Percentiles rank a stretch among this genome's conserved stretches.
Conservation (phyloP, 1,140 invertebrate species). For the Acyrthosiphon pisum region DNA sequence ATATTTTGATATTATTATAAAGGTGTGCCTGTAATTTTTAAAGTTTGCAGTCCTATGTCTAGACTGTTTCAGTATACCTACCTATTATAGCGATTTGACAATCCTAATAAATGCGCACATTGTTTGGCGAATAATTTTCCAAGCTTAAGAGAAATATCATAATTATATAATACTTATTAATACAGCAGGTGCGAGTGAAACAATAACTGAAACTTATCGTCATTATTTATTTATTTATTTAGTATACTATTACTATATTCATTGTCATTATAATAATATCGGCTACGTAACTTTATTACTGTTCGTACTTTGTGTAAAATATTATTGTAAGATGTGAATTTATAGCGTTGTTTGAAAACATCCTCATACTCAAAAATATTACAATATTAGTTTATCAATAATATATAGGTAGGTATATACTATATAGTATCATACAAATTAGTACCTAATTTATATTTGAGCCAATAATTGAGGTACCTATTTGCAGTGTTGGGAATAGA, state of each 20-base stretch:
- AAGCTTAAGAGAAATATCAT: neutral
- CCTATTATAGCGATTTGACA: neutral
- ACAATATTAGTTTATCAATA: neutral
- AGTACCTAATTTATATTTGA: neutral
- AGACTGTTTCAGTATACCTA: neutral
- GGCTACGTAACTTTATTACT: neutral
- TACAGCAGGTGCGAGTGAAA: neutral
- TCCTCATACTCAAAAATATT: neutral
- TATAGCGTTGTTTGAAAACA: neutral
- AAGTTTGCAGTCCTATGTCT: neutral
- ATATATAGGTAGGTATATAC: too few species aligned
- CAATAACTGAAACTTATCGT: neutral
- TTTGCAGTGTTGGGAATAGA: too few species aligned
- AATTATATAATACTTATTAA: neutral
- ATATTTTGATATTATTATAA: neutral
- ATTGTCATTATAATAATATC: neutral
- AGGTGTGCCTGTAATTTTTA: neutral
- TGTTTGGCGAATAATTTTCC: neutral
- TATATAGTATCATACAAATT: neutral
- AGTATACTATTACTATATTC: neutral
- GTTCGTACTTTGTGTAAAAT: too few species aligned
- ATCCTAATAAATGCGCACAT: neutral
- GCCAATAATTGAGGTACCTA: too few species aligned
- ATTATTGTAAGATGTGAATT: too few species aligned
- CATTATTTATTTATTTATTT: neutral